Conservation (phyloP, 2,113 vertebrate species). For the Archocentrus centrarchus region DNA sequence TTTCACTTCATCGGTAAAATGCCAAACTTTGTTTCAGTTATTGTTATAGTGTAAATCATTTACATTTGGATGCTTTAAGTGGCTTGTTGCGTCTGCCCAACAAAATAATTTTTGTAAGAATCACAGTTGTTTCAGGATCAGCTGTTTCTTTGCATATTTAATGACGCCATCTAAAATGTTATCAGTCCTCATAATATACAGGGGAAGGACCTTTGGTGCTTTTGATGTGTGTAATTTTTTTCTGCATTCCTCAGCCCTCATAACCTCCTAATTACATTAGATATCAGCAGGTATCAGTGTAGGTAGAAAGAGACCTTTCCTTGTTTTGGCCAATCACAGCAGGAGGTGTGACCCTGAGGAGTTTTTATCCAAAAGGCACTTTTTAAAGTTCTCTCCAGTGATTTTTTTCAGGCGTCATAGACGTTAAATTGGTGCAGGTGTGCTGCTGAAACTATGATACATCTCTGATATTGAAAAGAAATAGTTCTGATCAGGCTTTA, state of each 20-base stretch:
- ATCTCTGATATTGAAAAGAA: neutral
- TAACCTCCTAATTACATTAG: neutral
- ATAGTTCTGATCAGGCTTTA: neutral
- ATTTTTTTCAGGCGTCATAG: neutral
- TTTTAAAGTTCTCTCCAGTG: too few relatives aligned
- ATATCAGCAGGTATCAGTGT: neutral
- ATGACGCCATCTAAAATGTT: neutral
- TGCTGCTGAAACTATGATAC: neutral
- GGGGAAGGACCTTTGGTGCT: too few relatives aligned
- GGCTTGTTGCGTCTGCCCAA: too few relatives aligned
- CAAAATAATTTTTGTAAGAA: too few relatives aligned
- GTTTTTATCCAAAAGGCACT: neutral
- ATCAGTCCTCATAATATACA: neutral
- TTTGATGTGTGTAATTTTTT: too few relatives aligned
- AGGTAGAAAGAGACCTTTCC: neutral
- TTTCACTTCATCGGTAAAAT: neutral
- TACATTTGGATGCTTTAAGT: too few relatives aligned
- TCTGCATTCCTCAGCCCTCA: neutral
- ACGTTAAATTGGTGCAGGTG: neutral
- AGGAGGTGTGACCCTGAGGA: neutral
- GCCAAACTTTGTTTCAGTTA: neutral
- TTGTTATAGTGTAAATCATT: neutral
- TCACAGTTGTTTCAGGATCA: too few relatives aligned
- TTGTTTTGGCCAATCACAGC: neutral
- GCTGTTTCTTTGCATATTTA: too few relatives aligned